Evolutionary conservation across 1,140 invertebrate genomes (phyloP).

Genomic region (Heterodera schachtii): DNA sequence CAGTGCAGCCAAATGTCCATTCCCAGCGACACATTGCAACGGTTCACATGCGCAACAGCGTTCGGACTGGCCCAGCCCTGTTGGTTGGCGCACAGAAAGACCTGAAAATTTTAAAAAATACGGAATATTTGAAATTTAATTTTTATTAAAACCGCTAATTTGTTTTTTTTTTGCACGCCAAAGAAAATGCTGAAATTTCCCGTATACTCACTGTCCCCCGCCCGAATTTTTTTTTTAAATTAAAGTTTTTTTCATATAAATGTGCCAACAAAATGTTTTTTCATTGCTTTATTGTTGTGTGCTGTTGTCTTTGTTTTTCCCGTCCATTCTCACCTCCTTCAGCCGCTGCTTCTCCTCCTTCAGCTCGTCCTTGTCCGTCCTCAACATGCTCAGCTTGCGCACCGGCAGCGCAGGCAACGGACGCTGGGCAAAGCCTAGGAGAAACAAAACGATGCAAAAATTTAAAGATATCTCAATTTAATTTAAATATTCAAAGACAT

Average conservation of each 20-base stretch:
- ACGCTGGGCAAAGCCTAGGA: constrained; percentile 40
- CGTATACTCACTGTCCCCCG: no score
- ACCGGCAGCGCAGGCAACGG: constrained; percentile 37
- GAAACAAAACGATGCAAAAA: no score
- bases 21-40: constrained; percentile 37
- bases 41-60: constrained; percentile 46
- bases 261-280: no score
- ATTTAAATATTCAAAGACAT: no score
- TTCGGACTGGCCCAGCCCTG: constrained; percentile 54
- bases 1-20: constrained; percentile 43
- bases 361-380: constrained; percentile 17
- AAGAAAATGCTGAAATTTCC: no score
- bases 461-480: no score
- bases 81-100: constrained; percentile 47
- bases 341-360: constrained; percentile 32
- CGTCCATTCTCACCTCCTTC: constrained; percentile 33
- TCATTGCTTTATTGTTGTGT: no score
- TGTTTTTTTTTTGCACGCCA: no score
- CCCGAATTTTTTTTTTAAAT: no score
- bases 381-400: constrained; percentile 15
- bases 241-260: no score
- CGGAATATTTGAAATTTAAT: neutral
- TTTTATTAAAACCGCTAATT: no score
- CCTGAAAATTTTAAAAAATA: neutral
- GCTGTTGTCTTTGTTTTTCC: no score